Evolutionary conservation across 2,113 vertebrate species (phyloP), one percentile per base, ranked within the genome.

Genomic region (Cyphomyrus discorhynchus): DNA sequence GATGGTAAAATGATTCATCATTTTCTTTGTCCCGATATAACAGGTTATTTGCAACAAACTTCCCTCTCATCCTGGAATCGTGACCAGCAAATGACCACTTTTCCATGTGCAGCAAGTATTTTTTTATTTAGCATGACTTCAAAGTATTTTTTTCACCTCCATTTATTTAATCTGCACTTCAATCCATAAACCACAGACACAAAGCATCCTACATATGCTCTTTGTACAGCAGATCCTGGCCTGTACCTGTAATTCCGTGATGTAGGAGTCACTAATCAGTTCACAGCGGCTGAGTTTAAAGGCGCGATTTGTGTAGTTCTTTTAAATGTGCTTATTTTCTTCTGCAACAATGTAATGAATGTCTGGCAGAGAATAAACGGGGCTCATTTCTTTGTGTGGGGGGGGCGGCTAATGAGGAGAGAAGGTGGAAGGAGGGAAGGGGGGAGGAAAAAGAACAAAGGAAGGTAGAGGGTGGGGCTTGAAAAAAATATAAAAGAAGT

Each of bases 391-490:
- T 56, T 19, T 39, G 80, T 31, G 53, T 52, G 13, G 35, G 42
- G 15, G 35, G 77, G 17, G 49, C 3, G 1, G 42, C 24, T 53
- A 80, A 50, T 53, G 88, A 27, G 42, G 74, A 50, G 74, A 83
- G 49, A 53, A 24, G 27, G 83, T 24, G 83, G 31, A 53, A 47
- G 4, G 45, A 88, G 1, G 86, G 66, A 52, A 35, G 31, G 49
- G 35, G 27, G 45, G 5, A 74, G 84, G 46, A 17, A 35, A 13
- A 86, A 46, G 89, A 53, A 90, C 19, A 85, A 62, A 31, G 82
- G 84, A 74, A 50, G 49, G 86, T 88, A 90, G 45, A 17, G 24
- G 89, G 49, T 74, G 90, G 91, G 90, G 74, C 62, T 88, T 49
- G 58, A 74, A n/a, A 86, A 86, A 88, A 35, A 89, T 82, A 90